Evolutionary conservation across 2,113 vertebrate species (phyloP).

Genomic region (Actenoides hombroni): DNA sequence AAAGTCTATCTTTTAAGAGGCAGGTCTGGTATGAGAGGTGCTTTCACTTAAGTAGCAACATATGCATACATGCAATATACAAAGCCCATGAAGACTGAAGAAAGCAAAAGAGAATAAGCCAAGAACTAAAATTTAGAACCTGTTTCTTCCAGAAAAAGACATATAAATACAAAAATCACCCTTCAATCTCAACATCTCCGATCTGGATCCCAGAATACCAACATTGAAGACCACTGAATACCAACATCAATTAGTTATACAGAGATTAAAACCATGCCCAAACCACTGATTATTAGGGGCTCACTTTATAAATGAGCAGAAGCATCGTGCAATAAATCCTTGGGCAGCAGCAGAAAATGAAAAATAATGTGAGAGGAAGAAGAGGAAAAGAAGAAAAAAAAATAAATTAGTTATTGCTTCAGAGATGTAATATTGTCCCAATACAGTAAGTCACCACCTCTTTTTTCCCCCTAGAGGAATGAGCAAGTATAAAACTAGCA

Average conservation of each 20-base stretch:
- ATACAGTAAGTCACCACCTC: slow-evolving; percentile 8
- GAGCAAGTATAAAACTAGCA: not conserved
- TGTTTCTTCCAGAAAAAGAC: not conserved
- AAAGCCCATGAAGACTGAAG: slow-evolving; percentile 21
- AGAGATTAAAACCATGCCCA: slow-evolving; percentile 46
- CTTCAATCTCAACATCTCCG: not conserved
- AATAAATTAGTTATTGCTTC: not conserved
- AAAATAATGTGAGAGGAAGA: not conserved
- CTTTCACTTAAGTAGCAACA: not conserved
- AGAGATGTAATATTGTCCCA: not conserved
- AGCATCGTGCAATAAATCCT: slow-evolving; percentile 42
- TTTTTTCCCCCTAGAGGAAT: slow-evolving; percentile 6
- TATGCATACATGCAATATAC: slow-evolving; percentile 37
- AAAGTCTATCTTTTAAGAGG: slow-evolving; percentile 25
- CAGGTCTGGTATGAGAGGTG: slow-evolving; percentile 64
- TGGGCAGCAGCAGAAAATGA: slow-evolving; percentile 30
- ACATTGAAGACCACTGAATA: not conserved
- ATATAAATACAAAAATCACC: slow-evolving; percentile 39
- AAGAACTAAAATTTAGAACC: not conserved
- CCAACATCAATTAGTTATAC: slow-evolving; percentile 10
- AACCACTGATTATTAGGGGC: slow-evolving; percentile 34
- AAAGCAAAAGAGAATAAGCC: not conserved
- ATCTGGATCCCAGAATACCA: slow-evolving; percentile 36
- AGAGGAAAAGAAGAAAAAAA: not conserved
- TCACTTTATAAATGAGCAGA: slow-evolving; percentile 53